A percentile compares a stretch with the other conserved stretches of the same genome.
Conservation (phyloP, 1,140 invertebrate species). For the Hylyphantes graminicola region DNA sequence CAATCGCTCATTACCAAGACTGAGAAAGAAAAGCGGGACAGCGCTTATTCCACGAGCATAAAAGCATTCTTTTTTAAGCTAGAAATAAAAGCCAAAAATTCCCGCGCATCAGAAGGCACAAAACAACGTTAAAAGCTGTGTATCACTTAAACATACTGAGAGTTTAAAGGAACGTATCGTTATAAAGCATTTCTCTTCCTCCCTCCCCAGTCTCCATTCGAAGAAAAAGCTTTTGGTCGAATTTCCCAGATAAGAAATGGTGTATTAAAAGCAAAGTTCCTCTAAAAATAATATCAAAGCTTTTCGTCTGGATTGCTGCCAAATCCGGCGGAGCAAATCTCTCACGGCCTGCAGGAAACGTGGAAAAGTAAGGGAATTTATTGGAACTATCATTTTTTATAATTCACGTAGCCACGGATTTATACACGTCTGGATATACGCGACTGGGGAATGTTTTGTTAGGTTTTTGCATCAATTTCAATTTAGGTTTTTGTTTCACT, state of each 20-base stretch:
- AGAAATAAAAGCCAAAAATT: constrained; percentile 24
- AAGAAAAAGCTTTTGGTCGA: constrained; percentile 40
- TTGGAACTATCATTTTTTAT: constrained; percentile 14
- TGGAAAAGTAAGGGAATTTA: constrained; percentile 20
- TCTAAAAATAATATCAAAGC: constrained; percentile 45
- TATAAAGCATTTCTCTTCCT: constrained; percentile 14
- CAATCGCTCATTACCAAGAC: too few species aligned
- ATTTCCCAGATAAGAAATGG: constrained; percentile 45
- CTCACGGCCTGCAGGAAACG: background rate
- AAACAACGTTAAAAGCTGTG: constrained; percentile 45
- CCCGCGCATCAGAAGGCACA: constrained; percentile 16
- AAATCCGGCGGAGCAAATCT: constrained; percentile 6
- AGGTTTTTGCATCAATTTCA: too few species aligned
- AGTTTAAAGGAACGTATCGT: constrained; percentile 27
- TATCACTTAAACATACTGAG: constrained; percentile 44
- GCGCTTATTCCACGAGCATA: background rate
- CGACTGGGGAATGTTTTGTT: too few species aligned
- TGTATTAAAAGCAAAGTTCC: constrained; percentile 45
- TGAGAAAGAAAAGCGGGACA: too few species aligned
- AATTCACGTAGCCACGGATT: background rate
- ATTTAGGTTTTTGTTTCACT: too few species aligned
- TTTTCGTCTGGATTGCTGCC: constrained; percentile 24
- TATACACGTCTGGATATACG: too few species aligned
- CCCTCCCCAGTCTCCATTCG: constrained; percentile 2
- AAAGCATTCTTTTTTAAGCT: constrained; percentile 43